Percentiles rank a stretch among this genome's conserved stretches.
Evolutionary conservation across 2,888 invertebrate genomes (phyloP).

Genomic region (Synergus gifuensis): DNA sequence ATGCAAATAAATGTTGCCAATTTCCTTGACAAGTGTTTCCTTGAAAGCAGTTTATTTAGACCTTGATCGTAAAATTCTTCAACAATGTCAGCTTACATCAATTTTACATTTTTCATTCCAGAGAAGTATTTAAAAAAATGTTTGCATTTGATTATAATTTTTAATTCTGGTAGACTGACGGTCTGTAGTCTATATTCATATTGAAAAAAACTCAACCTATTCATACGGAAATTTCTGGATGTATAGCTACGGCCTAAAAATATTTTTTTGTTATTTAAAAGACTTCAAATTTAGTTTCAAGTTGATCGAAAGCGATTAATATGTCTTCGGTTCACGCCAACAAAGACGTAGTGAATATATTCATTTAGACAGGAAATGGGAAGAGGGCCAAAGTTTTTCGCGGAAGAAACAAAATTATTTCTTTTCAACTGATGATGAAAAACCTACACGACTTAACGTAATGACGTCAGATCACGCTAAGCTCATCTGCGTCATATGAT

Average conservation of each 20-base stretch:
- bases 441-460: slow-evolving; percentile 10
- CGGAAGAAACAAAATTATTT: slow-evolving; percentile 18
- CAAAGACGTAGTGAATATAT: not conserved
- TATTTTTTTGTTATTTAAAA: not conserved
- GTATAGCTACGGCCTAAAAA: not conserved
- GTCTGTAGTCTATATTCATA: too few relatives aligned
- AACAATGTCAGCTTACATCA: not conserved
- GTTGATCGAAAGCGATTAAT: not conserved
- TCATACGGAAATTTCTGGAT: too few relatives aligned
- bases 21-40: not conserved
- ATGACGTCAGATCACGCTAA: slow-evolving; percentile 7
- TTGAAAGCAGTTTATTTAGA: not conserved
- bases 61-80: slow-evolving; percentile 4
- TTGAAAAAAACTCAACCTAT: too few relatives aligned
- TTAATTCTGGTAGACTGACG: not conserved
- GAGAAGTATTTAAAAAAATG: not conserved
- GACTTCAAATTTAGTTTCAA: not conserved
- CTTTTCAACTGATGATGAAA: slow-evolving; percentile 18
- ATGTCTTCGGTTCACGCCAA: not conserved
- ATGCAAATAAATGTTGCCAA: not conserved
- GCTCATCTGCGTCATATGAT: not conserved
- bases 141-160: not conserved
- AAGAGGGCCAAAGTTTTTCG: slow-evolving; percentile 29
- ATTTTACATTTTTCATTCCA: not conserved
- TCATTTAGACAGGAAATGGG: not conserved